Conservation (phyloP, 2,113 vertebrate genomes). For the Maccullochella peelii region DNA sequence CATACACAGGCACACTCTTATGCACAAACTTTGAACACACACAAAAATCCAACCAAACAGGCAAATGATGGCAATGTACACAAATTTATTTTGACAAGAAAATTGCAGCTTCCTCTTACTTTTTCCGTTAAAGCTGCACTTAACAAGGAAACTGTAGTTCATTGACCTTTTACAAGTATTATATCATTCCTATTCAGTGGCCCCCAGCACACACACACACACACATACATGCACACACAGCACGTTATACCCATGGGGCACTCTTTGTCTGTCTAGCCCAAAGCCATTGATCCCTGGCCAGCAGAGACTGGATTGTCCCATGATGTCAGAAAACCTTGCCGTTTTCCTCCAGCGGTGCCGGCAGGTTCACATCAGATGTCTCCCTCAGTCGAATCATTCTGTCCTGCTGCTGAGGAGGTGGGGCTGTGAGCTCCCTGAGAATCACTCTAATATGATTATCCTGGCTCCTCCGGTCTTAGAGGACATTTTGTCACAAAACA, state of each 20-base stretch:
- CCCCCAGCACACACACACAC: neutral
- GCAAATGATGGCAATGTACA: neutral
- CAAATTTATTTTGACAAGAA: conserved; percentile 30
- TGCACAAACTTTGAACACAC: conserved; percentile 10
- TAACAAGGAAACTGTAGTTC: conserved; percentile 33
- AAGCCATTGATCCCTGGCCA: conserved; percentile 54
- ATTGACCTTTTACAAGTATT: conserved; percentile 22
- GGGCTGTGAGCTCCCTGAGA: conserved; percentile 56
- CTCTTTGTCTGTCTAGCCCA: conserved; percentile 20
- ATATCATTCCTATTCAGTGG: conserved; percentile 17
- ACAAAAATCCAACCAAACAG: conserved; percentile 18
- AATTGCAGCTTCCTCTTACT: conserved; percentile 15
- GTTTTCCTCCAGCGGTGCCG: neutral
- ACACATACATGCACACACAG: neutral
- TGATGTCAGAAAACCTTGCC: conserved; percentile 60
- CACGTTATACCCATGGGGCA: neutral
- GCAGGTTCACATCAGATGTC: conserved; percentile 57
- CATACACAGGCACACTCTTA: neutral
- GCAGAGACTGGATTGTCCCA: conserved; percentile 50
- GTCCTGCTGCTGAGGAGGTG: conserved; percentile 25
- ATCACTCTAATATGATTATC: conserved; percentile 69
- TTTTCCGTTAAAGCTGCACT: conserved; percentile 18
- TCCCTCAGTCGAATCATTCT: conserved; percentile 23
- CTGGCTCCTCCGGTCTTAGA: conserved; percentile 31
- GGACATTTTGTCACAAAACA: conserved; percentile 53